Evolutionary conservation across 2,797 vertebrate species (phyloP), one percentile per base, ranked within the genome.

Genomic region (Ctenochaetus hawaiiensis): DNA sequence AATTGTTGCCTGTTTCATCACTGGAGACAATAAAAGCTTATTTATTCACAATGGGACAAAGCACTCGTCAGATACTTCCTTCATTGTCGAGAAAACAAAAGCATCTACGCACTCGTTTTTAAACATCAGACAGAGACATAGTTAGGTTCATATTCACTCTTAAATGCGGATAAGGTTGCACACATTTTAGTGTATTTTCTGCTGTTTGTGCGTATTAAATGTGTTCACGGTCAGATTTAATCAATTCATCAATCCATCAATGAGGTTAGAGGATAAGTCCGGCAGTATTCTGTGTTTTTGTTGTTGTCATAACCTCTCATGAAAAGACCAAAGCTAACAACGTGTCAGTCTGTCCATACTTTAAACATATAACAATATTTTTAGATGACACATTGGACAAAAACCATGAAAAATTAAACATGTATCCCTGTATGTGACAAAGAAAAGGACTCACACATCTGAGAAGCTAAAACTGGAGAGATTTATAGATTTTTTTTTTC

Each of bases 21-120:
- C 22, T 6, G 64, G 64, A 78, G 63, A 84, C 78, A 81, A 86
- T 77, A 60, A 77, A 70, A 37, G 37, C 37, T 58, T 54, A 54
- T 78, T 81, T 52, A 67, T 78, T 67, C 72, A 30, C 22, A 44
- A 51, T 1, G n/a, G 54, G 69, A 89, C 75, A 76, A 83, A 78
- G 80, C 63, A 41, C 44, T 51, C 14, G 71, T 66, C 47, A 39
- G 54, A 80, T 26, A 54, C 78, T 59, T 58, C 49, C 61, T 57
- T 60, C 60, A 37, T n/a, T 16, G 74, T 59, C 67, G 59, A 65
- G 39, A 69, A 75, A 71, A 61, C 17, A 10, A 37, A 57, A 17
- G 12, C 0, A 0, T 67, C 56, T 71, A 58, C 30, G 26, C 39
- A 34, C 10, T 17, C 0, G 3, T 49, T 56, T 16, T 18, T 12